These are phyloP conservation scores for Cuculus canorus DNA, from an alignment of 2,797 vertebrate genomes.

Conservation along the genomic window DNA sequence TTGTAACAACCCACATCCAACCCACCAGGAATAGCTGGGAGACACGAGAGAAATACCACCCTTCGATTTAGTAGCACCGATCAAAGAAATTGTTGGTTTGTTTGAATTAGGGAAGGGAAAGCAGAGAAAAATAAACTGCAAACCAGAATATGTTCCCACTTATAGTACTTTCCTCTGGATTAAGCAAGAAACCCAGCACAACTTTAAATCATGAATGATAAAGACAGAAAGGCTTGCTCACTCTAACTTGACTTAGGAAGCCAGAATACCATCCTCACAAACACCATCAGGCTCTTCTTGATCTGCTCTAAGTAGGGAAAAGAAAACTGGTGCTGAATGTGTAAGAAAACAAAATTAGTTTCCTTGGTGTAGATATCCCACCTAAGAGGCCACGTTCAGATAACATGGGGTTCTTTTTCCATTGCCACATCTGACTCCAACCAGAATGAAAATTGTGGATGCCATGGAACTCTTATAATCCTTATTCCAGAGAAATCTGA, in stretches of 20 bases:
- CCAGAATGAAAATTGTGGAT: neutral
- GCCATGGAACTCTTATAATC: neutral
- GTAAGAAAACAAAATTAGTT: neutral
- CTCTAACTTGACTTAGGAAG: neutral
- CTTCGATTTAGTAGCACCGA: neutral
- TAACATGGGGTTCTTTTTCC: neutral
- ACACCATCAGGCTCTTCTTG: neutral
- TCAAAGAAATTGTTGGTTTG: constrained; percentile 31
- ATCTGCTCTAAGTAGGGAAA: neutral
- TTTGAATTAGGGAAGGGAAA: constrained; percentile 42
- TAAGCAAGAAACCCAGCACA: neutral
- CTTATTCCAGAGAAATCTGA: neutral
- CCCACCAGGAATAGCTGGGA: constrained; percentile 6
- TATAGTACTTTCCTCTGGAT: neutral
- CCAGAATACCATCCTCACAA: neutral
- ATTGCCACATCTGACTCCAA: neutral
- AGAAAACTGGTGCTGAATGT: neutral
- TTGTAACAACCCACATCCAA: constrained; percentile 23
- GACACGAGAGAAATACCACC: constrained; percentile 40
- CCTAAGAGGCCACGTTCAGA: neutral
- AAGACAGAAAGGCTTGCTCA: constrained; percentile 13
- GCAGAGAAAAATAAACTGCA: constrained; percentile 60
- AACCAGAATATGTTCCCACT: constrained; percentile 43
- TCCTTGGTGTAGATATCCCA: neutral
- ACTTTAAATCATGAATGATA: neutral